phyloP scores from a whole-genome alignment of 2,888 invertebrate species.

The Laothoe populi region DNA sequence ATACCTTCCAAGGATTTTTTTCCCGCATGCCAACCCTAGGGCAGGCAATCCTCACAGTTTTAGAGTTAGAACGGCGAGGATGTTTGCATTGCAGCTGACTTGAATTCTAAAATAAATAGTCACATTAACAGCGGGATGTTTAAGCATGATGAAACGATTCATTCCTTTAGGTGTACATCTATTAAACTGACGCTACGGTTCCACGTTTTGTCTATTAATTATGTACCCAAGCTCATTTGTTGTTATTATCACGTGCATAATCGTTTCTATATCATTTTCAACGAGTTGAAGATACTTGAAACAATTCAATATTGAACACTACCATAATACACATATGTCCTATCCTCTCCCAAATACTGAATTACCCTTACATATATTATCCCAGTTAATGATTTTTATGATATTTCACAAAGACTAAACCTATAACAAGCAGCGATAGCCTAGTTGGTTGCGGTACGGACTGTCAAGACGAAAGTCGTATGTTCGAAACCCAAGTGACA shows the following conservation, averaged over 20 bases:
- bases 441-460: too few species aligned
- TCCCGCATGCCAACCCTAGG: constrained; percentile 17
- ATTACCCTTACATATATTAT: too few species aligned
- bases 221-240: not conserved
- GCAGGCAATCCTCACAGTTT: constrained; percentile 40
- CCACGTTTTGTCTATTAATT: constrained; percentile 14
- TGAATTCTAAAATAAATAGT: constrained; percentile 48
- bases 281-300: too few species aligned
- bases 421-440: too few species aligned
- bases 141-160: constrained; percentile 33
- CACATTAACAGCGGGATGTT: constrained; percentile 41
- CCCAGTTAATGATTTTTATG: too few species aligned
- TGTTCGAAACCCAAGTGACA: too few species aligned
- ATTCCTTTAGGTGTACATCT: constrained; percentile 27
- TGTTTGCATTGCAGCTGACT: constrained; percentile 41
- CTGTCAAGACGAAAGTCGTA: too few species aligned
- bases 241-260: not conserved
- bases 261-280: too few species aligned
- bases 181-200: constrained; percentile 9
- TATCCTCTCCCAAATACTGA: too few species aligned
- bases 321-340: too few species aligned
- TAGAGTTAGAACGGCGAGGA: constrained; percentile 49
- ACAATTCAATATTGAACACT: too few species aligned
- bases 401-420: too few species aligned
- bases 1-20: constrained; percentile 2